These are phyloP conservation scores for Henricia sp. DNA, from an alignment of 53 echinoderm and acorn worm genomes.

Conservation along the genomic window DNA sequence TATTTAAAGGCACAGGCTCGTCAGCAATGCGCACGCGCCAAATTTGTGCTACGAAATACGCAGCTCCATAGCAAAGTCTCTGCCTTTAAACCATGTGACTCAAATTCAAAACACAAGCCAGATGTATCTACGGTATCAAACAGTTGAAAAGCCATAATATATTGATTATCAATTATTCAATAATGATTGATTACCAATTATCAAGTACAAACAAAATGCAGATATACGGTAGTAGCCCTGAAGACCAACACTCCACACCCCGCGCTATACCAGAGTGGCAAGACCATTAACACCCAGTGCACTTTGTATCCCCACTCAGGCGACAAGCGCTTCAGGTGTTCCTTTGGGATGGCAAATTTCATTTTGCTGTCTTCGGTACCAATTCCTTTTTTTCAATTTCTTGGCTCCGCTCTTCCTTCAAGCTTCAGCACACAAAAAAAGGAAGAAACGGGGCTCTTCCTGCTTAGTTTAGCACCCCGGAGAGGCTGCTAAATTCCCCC, in stretches of 20 bases:
- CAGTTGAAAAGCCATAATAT: too few relatives aligned
- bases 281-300: conserved; percentile 47
- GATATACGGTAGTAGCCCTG: conserved; percentile 27
- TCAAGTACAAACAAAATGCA: not conserved
- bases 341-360: conserved; percentile 46
- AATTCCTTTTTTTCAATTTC: too few relatives aligned
- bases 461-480: conserved; percentile 64
- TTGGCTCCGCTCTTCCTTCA: not conserved
- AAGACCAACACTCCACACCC: not conserved
- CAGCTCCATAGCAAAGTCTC: too few relatives aligned
- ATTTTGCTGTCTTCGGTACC: conserved; percentile 42
- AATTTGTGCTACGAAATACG: too few relatives aligned
- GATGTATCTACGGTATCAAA: too few relatives aligned
- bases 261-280: not conserved
- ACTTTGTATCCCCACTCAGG: conserved; percentile 44
- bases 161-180: not conserved
- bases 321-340: conserved; percentile 11
- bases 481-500: conserved; percentile 41
- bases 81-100: too few relatives aligned
- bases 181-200: conserved; percentile 8
- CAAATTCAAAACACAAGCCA: too few relatives aligned
- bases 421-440: not conserved
- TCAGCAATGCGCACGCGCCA: too few relatives aligned
- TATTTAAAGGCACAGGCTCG: too few relatives aligned
- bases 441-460: conserved; percentile 8